Evolutionary conservation across 2,113 vertebrate genomes (phyloP), one percentile per base, ranked within the genome.

Genomic region (Nothocercus nigrocapillus): DNA sequence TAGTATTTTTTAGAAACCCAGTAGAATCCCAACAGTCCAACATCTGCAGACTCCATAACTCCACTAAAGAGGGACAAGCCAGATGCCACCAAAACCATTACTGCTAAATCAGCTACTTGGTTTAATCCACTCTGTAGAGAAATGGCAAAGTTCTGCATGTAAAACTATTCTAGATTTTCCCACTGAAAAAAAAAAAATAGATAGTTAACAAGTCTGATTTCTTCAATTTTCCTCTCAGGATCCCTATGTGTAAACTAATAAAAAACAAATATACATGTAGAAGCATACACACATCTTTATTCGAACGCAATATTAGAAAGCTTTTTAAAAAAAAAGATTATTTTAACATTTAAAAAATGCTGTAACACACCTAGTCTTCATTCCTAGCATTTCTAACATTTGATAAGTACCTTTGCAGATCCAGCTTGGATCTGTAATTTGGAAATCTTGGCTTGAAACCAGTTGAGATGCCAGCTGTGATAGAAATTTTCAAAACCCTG

Each of bases 81-180:
- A 73, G 4, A 59, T 51, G 79, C 91, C 96, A 96, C 78, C 42
- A 90, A 83, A 90, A 95, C n/a, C 14, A 83, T 47, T 72, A 14
- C 62, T 78, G 44, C 54, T 90, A 47, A 73, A 90, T 85, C 51
- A 77, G 76, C 20, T 44, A 67, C 45, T 45, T 63, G 38, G 22
- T n/a, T 74, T 88, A 82, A 90, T 88, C 30, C 42, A 74, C 18
- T 64, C 45, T 13, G 9, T 54, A 66, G 75, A 88, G 70, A 72
- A 93, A 81, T 11, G 68, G 25, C 36, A 93, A n/a, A 90, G 8
- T 24, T 89, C 30, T 62, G 22, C 38, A 59, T 25, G 63, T 77
- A 59, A 93, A 93, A 86, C 7, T 19, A 25, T 67, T 89, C 40
- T 70, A 44, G 14, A 22, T 74, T 92, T 91, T 91, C 38, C 34